Conservation (phyloP, 2,797 vertebrate species). For the Artibeus lituratus region DNA sequence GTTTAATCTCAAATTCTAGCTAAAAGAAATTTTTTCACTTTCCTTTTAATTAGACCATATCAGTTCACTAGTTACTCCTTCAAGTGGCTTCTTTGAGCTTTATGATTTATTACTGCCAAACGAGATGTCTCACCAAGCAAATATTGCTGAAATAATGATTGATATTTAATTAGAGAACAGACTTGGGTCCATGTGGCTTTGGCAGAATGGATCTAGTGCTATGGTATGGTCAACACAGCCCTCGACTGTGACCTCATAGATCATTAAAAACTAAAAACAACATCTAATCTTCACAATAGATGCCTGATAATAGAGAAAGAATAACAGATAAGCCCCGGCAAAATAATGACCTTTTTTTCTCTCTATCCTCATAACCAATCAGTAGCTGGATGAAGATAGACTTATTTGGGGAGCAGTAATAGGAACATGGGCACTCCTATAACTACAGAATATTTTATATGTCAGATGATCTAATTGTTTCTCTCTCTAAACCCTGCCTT, state of each 20-base stretch:
- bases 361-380: neutral
- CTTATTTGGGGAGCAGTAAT: neutral
- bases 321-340: neutral
- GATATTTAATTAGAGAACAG: slow-evolving; percentile 22
- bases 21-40: neutral
- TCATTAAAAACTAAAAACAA: neutral
- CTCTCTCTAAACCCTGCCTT: neutral
- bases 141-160: neutral
- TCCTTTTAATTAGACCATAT: neutral
- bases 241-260: neutral
- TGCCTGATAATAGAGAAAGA: neutral
- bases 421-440: neutral
- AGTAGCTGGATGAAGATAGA: neutral
- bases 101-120: neutral
- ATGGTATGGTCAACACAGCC: neutral
- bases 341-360: neutral
- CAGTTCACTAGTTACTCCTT: neutral
- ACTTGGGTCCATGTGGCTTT: neutral
- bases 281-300: neutral
- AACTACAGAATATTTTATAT: neutral
- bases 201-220: neutral
- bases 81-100: neutral
- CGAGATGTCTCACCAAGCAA: neutral
- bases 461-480: neutral
- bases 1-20: neutral